Evolutionary conservation across 2,797 vertebrate species (phyloP).

Genomic region (Pseudochirops corinnae): DNA sequence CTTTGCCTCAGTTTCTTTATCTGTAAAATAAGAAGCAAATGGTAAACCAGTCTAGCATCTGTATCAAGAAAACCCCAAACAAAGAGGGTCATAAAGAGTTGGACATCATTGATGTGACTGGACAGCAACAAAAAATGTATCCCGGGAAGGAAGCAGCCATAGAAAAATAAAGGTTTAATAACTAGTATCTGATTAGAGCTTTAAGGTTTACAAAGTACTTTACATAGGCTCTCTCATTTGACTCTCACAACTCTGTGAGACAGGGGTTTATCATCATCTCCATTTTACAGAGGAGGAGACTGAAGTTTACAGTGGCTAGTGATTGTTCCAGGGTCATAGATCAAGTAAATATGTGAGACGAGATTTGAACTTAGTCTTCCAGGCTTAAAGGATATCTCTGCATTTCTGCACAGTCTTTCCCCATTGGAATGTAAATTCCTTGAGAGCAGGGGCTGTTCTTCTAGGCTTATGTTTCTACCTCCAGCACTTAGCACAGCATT

Average conservation of each 20-base stretch:
- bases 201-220: not conserved
- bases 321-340: not conserved
- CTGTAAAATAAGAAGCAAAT: not conserved
- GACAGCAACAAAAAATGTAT: not conserved
- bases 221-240: not conserved
- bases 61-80: not conserved
- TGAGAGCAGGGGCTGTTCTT: not conserved
- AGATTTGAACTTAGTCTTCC: not conserved
- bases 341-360: not conserved
- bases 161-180: not conserved
- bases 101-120: not conserved
- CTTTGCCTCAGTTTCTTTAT: not conserved
- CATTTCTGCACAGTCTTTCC: not conserved
- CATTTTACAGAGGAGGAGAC: not conserved
- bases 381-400: not conserved
- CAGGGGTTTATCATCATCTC: not conserved
- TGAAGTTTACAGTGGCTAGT: not conserved
- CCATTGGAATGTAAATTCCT: not conserved
- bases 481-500: not conserved
- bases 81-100: not conserved
- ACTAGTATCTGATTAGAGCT: not conserved
- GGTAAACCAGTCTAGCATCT: no score
- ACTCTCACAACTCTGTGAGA: not conserved
- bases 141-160: not conserved
- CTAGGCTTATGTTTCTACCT: not conserved